phyloP scores from a whole-genome alignment of 2,888 invertebrate genomes.

The Rhingia campestris region DNA sequence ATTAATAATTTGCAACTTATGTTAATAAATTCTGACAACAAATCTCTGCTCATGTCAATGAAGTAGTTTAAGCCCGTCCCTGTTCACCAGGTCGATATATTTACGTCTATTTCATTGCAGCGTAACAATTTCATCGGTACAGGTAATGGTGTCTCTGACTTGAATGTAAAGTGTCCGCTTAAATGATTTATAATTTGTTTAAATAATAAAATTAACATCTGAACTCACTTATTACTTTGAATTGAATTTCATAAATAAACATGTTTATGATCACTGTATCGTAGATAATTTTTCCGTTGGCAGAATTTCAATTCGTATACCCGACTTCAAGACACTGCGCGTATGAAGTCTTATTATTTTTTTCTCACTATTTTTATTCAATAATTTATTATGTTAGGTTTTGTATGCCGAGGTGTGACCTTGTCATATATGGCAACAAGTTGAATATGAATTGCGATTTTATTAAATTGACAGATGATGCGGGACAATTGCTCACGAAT shows the following conservation, averaged over 20 bases:
- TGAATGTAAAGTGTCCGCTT: constrained; percentile 64
- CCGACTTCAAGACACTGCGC: background rate
- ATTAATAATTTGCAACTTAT: too few species aligned
- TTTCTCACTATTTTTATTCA: constrained; percentile 23
- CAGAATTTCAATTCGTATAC: constrained; percentile 59
- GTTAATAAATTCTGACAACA: too few species aligned
- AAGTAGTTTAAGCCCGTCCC: too few species aligned
- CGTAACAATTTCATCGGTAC: constrained; percentile 11
- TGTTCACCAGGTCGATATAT: background rate
- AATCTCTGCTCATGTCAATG: too few species aligned
- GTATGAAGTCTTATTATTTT: too few species aligned
- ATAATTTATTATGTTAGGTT: constrained; percentile 52
- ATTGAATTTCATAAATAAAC: constrained; percentile 72
- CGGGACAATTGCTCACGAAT: constrained; percentile 29
- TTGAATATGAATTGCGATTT: constrained; percentile 67
- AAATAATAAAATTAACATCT: constrained; percentile 73
- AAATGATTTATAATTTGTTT: constrained; percentile 72
- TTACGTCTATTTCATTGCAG: constrained; percentile 8
- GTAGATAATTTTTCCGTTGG: constrained; percentile 59
- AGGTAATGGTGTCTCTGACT: constrained; percentile 32
- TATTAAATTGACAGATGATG: constrained; percentile 52
- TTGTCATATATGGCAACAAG: constrained; percentile 65
- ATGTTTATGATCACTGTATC: constrained; percentile 65
- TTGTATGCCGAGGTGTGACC: constrained; percentile 68
- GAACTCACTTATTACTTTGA: constrained; percentile 69